phyloP scores from a whole-genome alignment of 37 sponge, comb jelly and placozoan genomes.

The Mnemiopsis leidyi region DNA sequence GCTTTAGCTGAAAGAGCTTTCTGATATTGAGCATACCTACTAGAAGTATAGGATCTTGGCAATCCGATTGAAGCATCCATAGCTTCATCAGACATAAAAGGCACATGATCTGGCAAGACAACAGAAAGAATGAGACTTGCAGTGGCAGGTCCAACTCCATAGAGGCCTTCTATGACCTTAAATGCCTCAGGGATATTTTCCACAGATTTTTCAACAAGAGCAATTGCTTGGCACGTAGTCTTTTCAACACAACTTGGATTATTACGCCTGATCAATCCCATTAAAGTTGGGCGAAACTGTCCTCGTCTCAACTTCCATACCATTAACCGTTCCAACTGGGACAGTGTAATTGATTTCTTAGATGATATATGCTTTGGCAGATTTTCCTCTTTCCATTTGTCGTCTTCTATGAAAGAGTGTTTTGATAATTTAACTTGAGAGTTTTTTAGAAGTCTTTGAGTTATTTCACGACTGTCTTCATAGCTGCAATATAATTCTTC shows the following conservation, averaged over 20 bases:
- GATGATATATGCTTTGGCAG: background rate
- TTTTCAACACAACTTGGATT: background rate
- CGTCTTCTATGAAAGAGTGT: background rate
- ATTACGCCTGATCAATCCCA: slow-evolving; percentile 31
- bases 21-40: background rate
- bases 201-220: background rate
- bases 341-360: background rate
- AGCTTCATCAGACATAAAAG: slow-evolving; percentile 61
- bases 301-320: slow-evolving; percentile 41
- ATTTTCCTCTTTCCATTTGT: slow-evolving; percentile 5
- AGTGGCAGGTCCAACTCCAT: slow-evolving; percentile 56
- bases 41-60: background rate
- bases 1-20: background rate
- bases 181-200: background rate
- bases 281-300: slow-evolving; percentile 39
- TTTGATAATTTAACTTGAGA: slow-evolving; percentile 55
- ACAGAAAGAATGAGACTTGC: slow-evolving; percentile 43
- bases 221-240: background rate
- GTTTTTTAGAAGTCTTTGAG: background rate
- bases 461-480: background rate
- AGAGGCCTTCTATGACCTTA: background rate
- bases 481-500: background rate
- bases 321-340: slow-evolving; percentile 9
- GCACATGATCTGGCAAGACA: background rate
- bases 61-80: slow-evolving; percentile 53